Percentiles rank a stretch among this genome's conserved stretches.
Conservation (phyloP, 2,797 vertebrate species). For the Furcifer pardalis region DNA sequence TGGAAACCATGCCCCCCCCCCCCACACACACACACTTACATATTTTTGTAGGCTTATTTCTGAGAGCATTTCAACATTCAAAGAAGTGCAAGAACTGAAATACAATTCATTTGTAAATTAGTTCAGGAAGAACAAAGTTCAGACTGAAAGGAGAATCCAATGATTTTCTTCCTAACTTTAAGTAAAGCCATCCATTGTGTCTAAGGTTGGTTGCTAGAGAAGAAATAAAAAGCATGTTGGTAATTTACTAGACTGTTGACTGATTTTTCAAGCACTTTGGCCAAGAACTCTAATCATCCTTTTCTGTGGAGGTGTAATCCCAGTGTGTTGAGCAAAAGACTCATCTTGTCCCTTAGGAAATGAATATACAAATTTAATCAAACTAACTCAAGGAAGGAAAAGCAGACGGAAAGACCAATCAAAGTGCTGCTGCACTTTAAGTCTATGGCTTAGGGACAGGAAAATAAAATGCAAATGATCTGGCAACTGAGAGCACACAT, state of each 20-base stretch:
- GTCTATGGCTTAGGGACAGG: slow-evolving; percentile 20
- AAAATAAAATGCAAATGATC: slow-evolving; percentile 37
- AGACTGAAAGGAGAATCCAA: background rate
- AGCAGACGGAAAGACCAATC: background rate
- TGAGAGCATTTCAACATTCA: background rate
- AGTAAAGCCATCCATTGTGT: background rate
- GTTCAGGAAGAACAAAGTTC: background rate
- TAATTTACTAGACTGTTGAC: slow-evolving; percentile 26
- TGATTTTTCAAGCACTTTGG: slow-evolving; percentile 26
- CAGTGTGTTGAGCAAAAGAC: background rate
- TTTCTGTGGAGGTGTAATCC: background rate
- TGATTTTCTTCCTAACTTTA: background rate
- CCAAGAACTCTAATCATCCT: slow-evolving; percentile 1
- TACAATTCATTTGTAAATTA: background rate
- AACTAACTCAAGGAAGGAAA: slow-evolving; percentile 14
- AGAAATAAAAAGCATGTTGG: background rate
- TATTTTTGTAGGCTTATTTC: too few species aligned
- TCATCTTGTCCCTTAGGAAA: slow-evolving; percentile 26
- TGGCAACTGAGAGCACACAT: background rate
- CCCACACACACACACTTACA: too few species aligned
- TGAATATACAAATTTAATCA: background rate
- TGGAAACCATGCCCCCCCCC: too few species aligned
- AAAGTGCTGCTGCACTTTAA: background rate
- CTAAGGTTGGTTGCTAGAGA: background rate
- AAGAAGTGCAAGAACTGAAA: background rate